phyloP scores from a whole-genome alignment of 2,797 vertebrate species.

The Megaceryle alcyon region DNA sequence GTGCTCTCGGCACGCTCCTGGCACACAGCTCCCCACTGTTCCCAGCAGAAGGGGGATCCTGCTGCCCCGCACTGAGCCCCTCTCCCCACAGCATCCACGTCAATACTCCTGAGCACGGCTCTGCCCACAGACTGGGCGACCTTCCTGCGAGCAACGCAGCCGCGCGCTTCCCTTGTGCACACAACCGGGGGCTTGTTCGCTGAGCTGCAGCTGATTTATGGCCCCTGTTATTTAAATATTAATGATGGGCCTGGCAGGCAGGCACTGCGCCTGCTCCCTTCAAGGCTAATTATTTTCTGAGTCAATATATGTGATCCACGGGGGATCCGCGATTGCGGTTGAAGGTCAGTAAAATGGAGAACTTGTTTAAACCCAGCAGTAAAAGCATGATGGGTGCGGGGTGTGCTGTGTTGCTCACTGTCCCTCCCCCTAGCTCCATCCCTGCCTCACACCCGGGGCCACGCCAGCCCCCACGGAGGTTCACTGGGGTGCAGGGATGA shows the following conservation, averaged over 20 bases:
- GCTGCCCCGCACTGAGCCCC: rapidly evolving
- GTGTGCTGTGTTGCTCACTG: neutral
- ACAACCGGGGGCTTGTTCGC: neutral
- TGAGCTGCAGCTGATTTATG: constrained; percentile 23
- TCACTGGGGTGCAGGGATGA: neutral
- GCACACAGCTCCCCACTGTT: rapidly evolving
- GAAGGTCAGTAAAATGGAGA: constrained; percentile 7
- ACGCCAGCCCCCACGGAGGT: rapidly evolving
- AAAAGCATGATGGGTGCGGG: neutral
- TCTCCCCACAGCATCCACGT: neutral
- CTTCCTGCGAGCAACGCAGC: neutral
- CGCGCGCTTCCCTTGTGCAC: neutral
- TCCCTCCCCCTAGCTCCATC: rapidly evolving
- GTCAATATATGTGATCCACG: neutral
- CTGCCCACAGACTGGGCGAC: neutral
- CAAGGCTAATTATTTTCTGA: constrained; percentile 46
- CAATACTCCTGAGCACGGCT: neutral
- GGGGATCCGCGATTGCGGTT: neutral
- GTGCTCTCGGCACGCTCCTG: neutral
- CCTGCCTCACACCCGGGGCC: neutral
- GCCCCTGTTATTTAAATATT: constrained; percentile 1
- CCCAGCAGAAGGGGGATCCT: neutral
- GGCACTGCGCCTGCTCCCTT: neutral
- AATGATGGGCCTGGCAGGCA: neutral
- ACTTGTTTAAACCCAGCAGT: neutral